Percentiles rank a stretch among this genome's conserved stretches.
These are phyloP conservation scores for Unio pictorum DNA, from an alignment of 2,888 invertebrate genomes.

Conservation along the genomic window DNA sequence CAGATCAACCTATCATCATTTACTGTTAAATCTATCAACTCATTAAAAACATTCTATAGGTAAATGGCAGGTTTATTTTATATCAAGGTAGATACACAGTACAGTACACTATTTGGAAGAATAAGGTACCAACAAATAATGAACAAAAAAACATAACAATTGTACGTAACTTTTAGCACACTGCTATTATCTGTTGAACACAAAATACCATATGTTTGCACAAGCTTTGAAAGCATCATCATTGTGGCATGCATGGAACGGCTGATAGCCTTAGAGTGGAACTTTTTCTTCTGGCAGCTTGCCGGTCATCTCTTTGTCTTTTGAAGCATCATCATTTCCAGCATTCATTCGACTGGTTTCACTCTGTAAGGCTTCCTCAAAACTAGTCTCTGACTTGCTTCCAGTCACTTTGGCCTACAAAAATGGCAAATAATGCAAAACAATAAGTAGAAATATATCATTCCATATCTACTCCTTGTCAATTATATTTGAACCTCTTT, in stretches of 20 bases:
- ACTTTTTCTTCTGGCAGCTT: slow-evolving; percentile 55
- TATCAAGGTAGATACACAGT: too few species aligned
- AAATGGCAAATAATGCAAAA: slow-evolving; percentile 5
- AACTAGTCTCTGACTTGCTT: slow-evolving; percentile 62
- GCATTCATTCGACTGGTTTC: slow-evolving; percentile 24
- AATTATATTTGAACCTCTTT: not conserved
- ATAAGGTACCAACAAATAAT: not conserved
- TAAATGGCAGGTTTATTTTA: too few species aligned
- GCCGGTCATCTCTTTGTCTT: slow-evolving; percentile 15
- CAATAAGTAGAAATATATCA: not conserved
- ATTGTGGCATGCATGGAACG: not conserved
- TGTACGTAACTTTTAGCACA: slow-evolving; percentile 1
- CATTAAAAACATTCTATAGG: too few species aligned
- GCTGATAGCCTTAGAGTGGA: slow-evolving; percentile 32
- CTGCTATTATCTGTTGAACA: slow-evolving; percentile 1
- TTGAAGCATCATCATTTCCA: slow-evolving; percentile 16
- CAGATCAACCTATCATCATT: too few species aligned
- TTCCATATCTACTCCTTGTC: not conserved
- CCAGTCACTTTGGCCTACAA: slow-evolving; percentile 65
- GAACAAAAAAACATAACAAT: slow-evolving; percentile 4
- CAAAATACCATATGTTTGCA: not conserved
- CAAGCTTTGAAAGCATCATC: not conserved
- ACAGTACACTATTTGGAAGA: too few species aligned
- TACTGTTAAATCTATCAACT: too few species aligned
- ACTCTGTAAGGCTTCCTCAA: slow-evolving; percentile 51